phyloP scores from a whole-genome alignment of 2,797 vertebrate genomes.

The Phataginus tetradactyla region DNA sequence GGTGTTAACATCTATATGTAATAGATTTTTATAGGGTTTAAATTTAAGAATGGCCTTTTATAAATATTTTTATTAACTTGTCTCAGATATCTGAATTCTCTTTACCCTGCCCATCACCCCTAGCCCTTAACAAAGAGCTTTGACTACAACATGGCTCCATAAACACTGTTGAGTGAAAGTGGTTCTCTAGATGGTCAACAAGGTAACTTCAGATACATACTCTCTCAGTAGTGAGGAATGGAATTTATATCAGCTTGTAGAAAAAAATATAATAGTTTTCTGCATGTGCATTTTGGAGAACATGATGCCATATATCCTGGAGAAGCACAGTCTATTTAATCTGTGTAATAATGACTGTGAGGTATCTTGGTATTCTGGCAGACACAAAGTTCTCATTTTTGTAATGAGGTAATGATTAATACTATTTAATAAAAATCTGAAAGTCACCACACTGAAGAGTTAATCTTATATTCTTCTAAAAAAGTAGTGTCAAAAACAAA shows the following conservation, averaged over 20 bases:
- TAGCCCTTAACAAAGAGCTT: not conserved
- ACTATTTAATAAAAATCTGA: not conserved
- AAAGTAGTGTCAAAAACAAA: not conserved
- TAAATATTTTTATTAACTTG: not conserved
- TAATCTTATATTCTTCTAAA: not conserved
- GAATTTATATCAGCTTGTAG: conserved; percentile 13
- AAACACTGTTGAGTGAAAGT: conserved; percentile 12
- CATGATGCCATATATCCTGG: not conserved
- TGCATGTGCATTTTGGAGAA: not conserved
- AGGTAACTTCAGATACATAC: not conserved
- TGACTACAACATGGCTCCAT: not conserved
- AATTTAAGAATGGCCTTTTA: not conserved
- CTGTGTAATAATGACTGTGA: not conserved
- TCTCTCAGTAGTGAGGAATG: not conserved
- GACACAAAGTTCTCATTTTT: not conserved
- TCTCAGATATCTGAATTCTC: not conserved
- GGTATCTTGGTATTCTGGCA: not conserved
- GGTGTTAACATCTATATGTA: not conserved
- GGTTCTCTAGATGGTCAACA: not conserved
- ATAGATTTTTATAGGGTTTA: not conserved
- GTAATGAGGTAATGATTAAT: not conserved
- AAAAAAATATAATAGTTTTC: not conserved
- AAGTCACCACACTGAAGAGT: not conserved
- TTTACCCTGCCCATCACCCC: not conserved
- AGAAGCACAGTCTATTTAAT: not conserved